These are phyloP conservation scores for Ceratitis capitata DNA, from an alignment of 1,140 invertebrate species.

Conservation along the genomic window DNA sequence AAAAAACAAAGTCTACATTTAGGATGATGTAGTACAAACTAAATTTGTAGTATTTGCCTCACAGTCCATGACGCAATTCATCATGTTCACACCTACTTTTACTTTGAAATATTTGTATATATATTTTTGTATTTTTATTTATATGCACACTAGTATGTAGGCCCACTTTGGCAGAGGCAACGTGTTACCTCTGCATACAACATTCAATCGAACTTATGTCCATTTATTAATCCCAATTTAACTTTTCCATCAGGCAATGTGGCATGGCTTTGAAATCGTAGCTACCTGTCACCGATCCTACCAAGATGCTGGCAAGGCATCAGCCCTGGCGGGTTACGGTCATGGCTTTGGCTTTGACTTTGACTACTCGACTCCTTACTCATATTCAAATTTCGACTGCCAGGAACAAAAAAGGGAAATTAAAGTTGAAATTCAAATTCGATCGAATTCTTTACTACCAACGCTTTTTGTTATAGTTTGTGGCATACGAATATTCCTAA, in stretches of 20 bases:
- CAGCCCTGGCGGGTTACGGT: background rate
- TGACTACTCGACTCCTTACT: background rate
- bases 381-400: conserved; percentile 18
- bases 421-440: background rate
- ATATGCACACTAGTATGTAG: no score
- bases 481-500: no score
- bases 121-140: no score
- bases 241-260: background rate
- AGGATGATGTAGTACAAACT: no score
- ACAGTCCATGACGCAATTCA: background rate
- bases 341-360: conserved; percentile 36
- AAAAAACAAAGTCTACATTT: no score
- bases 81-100: background rate
- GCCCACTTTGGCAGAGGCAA: no score
- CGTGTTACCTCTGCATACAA: background rate
- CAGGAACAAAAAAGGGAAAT: background rate
- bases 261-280: no score
- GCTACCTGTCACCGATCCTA: background rate
- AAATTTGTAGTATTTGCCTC: background rate
- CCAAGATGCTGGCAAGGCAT: background rate
- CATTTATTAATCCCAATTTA: background rate
- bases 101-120: no score
- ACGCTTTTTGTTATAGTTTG: no score
- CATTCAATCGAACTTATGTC: background rate
- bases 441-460: background rate